Base-by-base conservation (phyloP, 1,140 invertebrate genomes). In the Asbolus verrucosus region DNA sequence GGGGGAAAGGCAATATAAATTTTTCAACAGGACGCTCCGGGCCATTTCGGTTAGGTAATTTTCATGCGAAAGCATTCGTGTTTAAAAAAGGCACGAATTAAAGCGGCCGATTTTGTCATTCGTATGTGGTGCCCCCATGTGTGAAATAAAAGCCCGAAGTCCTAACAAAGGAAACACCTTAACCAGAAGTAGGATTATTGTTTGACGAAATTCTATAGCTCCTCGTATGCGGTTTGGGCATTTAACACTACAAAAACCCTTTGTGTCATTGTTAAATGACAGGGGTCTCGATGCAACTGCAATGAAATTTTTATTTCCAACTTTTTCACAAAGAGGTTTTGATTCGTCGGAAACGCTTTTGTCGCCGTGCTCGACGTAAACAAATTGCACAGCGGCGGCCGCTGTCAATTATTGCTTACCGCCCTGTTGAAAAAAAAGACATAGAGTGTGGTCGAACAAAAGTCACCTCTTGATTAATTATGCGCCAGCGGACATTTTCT, bases 241-340 rank as follows among this genome's bases (percentile, higher is more conserved):
- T 69, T 69, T 63, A 69, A 69, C 67, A 69, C 67, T 46, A 69
- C 67, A 69, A 69, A 69, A 46, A 39, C 15, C 11, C 33, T 61
- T 69, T 69, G 54, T 60, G 19, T 31, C 61, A 18, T 31, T 69
- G 33, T 61, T 15, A 11, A 50, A 63, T 63, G 67, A 63, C 67
- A 69, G 18, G 30, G 46, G n/a, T n/a, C 50, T 67, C 15, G 21
- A 27, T 31, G 54, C 27, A 31, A 24, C 54, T 63, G 61, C 18
- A 33, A 9, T 13, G 59, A 50, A 16, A 14, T 62, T 24, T 39
- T 41, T 30, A 36, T 69, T 65, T 14, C 18, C 11, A 39, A 11
- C 19, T 19, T 27, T 19, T 9, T 6, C n/a, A 30, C n/a, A 46
- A 46, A 62, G 6, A 36, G 21, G 27, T 65, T 65, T 69, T 39